phyloP scores from a whole-genome alignment of 64 coral and sea anemone genomes.

The Hydrozoanthus tunicans region DNA sequence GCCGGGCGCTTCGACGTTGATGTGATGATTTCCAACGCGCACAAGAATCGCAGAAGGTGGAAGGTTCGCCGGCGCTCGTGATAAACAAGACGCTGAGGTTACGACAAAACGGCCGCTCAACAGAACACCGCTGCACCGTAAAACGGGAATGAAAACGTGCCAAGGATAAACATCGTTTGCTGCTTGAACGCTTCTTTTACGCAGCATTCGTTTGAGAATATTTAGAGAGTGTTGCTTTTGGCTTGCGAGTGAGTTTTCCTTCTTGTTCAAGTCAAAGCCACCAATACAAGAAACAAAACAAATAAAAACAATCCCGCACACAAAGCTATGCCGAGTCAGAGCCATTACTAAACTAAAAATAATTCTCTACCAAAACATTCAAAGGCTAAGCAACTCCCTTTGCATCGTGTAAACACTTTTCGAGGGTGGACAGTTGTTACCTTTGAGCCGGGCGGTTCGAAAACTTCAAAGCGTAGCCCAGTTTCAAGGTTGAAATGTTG shows the following conservation, averaged over 20 bases:
- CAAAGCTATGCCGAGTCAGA: not conserved
- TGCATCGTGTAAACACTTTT: not conserved
- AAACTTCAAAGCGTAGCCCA: not conserved
- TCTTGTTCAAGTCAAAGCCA: not conserved
- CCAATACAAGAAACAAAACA: not conserved
- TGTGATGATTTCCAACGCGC: conserved; percentile 69
- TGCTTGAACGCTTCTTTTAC: conserved; percentile 19
- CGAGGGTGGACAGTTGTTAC: not conserved
- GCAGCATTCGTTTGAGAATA: not conserved
- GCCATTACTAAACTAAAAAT: not conserved
- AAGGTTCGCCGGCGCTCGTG: conserved; percentile 11
- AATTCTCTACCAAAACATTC: not conserved
- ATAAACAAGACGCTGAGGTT: conserved; percentile 67
- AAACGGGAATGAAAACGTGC: conserved; percentile 71
- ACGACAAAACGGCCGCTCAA: conserved; percentile 67
- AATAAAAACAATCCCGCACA: conserved; percentile 4
- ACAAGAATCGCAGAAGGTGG: conserved; percentile 49
- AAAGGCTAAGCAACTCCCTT: not conserved
- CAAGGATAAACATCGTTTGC: conserved; percentile 41
- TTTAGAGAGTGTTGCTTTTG: conserved; percentile 13
- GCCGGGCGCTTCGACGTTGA: conserved; percentile 44
- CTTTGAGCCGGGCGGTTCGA: not conserved
- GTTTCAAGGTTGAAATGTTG: not conserved
- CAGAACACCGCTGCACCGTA: conserved; percentile 77
- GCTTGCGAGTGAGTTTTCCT: not conserved